Percentiles rank a stretch among this genome's conserved stretches.
phyloP scores from a whole-genome alignment of 1,140 invertebrate species.

The Bombus huntii region DNA sequence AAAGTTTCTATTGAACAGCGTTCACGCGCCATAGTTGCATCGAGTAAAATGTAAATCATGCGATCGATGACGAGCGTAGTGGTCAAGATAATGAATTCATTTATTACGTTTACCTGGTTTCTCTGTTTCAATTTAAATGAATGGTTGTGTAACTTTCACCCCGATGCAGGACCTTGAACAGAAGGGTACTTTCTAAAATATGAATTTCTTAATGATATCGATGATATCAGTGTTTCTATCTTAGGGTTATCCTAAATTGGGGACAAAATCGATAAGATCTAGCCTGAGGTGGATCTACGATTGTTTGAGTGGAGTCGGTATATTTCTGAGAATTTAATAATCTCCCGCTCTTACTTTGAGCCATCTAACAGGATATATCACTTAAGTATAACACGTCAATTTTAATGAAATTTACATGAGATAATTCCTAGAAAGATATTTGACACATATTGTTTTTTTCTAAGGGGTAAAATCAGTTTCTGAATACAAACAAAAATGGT shows the following conservation, averaged over 20 bases:
- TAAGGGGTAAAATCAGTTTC: too few relatives aligned
- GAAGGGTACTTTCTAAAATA: constrained; percentile 37
- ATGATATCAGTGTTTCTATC: neutral
- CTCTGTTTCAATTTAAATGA: neutral
- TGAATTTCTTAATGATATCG: constrained; percentile 1
- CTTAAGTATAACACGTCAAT: neutral
- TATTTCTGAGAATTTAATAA: neutral
- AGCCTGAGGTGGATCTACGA: neutral
- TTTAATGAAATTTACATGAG: neutral
- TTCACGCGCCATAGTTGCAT: neutral
- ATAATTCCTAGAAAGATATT: too few relatives aligned
- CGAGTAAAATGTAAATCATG: neutral
- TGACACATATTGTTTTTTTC: too few relatives aligned
- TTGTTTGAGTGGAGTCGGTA: neutral
- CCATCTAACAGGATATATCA: too few relatives aligned
- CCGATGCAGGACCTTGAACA: neutral
- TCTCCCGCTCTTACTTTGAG: neutral
- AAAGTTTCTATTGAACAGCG: neutral
- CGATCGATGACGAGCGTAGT: neutral
- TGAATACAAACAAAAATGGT: too few relatives aligned
- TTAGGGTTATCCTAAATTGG: neutral
- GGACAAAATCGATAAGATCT: too few relatives aligned
- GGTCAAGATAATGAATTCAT: neutral
- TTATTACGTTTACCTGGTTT: constrained; percentile 6
- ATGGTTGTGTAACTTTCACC: constrained; percentile 39